phyloP scores from a whole-genome alignment of 2,797 vertebrate species.

The Linurgus olivaceus region DNA sequence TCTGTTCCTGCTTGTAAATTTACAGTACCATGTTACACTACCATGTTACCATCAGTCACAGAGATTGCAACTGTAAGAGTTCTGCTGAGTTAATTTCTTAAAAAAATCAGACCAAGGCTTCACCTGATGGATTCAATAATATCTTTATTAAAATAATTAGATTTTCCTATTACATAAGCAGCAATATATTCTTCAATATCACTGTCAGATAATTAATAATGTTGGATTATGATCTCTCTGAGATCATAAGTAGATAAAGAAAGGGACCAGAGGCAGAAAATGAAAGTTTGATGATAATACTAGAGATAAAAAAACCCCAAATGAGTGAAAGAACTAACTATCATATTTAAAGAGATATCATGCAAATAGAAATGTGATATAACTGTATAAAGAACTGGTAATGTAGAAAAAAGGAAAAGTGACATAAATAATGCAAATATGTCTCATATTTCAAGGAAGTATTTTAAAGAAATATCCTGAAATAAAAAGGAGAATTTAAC shows the following conservation, averaged over 20 bases:
- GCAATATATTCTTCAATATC: background rate
- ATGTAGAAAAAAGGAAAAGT: background rate
- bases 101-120: background rate
- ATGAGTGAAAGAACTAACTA: background rate
- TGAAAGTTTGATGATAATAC: background rate
- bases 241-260: background rate
- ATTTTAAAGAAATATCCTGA: background rate
- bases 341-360: background rate
- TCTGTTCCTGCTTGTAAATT: background rate
- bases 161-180: background rate
- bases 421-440: background rate
- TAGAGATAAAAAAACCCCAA: background rate
- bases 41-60: background rate
- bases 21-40: background rate
- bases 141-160: conserved; percentile 4
- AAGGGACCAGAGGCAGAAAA: background rate
- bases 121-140: background rate
- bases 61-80: background rate
- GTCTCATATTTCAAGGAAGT: background rate
- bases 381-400: background rate
- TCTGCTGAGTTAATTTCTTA: background rate
- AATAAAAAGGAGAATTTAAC: background rate
- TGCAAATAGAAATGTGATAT: background rate
- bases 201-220: background rate
- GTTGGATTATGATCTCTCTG: background rate